Evolutionary conservation across 2,113 vertebrate genomes (phyloP), one percentile per base, ranked within the genome.

Genomic region (Macrotus californicus): DNA sequence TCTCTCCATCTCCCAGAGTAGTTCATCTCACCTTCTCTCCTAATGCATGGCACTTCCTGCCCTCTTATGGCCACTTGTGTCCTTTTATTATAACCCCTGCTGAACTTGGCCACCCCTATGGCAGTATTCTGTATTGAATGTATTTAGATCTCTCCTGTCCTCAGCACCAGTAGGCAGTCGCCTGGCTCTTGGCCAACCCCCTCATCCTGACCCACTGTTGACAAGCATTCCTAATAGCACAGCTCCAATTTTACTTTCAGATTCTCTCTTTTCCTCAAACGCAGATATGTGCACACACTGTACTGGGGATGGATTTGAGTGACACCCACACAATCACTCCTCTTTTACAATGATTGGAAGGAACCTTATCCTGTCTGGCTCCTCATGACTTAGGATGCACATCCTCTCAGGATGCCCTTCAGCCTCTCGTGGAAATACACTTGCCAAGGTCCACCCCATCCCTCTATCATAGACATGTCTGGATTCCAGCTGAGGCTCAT

Each of bases 401-500:
- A 59, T 26, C 48, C n/a, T 93, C 43, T 87, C 61, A 66, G 39
- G 4, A 52, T 18, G 13, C 36, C 50, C 41, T 70, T 66, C 48
- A 91, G 50, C 41, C 56, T 77, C 67, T 94, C 9, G 1, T 29
- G 54, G 76, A 87, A 64, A 54, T 16, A 31, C 7, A 19, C 26
- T 66, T 13, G 1, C 66, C 76, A 80, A 48, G 4, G 50, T 18
- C 80, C 61, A 43, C 36, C 21, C 73, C 31, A 15, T 36, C 67
- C 46, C 50, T n/a, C n/a, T 67, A 22, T 59, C 10, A 46, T 59
- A 79, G 88, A 69, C 93, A 43, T 21, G 0, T 79, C 94, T 84
- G 75, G 48, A 93, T 94, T 94, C 89, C 54, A 75, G 87, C 91
- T 93, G 66, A n/a, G 88, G n/a, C 85, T 94, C 6, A 0, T 80